Base-by-base conservation (phyloP, 2,888 invertebrate species). In the Apotomis turbidana region DNA sequence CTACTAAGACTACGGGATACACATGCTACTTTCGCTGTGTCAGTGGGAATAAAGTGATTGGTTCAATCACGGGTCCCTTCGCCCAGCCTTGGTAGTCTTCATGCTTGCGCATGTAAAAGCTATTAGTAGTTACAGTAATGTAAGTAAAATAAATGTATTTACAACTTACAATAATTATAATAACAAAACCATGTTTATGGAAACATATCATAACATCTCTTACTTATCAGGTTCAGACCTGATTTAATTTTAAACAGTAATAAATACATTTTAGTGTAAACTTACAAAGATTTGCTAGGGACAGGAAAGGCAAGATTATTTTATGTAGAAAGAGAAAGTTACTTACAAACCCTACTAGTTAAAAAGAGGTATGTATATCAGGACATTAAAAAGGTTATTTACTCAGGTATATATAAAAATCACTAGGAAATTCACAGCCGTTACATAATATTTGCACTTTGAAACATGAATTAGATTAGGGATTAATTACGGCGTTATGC, bases 381-480 rank as follows among this genome's bases (percentile, higher is more conserved):
- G 67, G 57, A 58, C 27, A 55, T 68, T 72, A 58, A 68, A 66
- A 63, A 63, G 67, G 46, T 72, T 59, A 49, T 36, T 58, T 59
- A 62, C 10, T 63, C 44, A 54, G 41, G 51, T 59, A 77, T 78
- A 75, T 61, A 60, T 63, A 54, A 87, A 87, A 87, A 87, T 85
- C 82, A 88, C 85, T 83, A 82, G 74, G 76, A 80, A 77, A 78
- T 82, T 89, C 89, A 89, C 90, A 90, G 89, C 89, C 89, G 82
- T 83, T 72, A 79, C 76, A 80, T 75, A 81, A 76, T 76, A 78
- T 84, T 87, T 87, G 85, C 81, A 89, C 87, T 86, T 80, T 83
- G 71, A 57, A 73, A 70, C 58, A 54, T 71, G 55, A 58, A 57
- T 58, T 38, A 75, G 27, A 27, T 27, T 27, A 55, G 55, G 27